Base-by-base conservation (phyloP, 2,113 vertebrate species). In the Hylia prasina region DNA sequence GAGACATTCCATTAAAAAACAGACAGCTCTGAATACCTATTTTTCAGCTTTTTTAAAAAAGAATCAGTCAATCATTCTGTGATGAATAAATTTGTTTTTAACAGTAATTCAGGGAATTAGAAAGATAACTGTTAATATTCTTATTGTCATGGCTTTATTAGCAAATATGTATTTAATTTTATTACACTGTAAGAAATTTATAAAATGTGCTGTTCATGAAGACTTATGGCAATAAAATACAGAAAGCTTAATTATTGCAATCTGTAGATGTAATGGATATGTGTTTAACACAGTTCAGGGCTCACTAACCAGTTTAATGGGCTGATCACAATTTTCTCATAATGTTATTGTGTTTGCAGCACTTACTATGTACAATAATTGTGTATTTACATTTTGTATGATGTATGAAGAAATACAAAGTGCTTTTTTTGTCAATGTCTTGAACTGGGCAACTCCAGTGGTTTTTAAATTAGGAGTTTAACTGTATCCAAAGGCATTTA, bases 271-370 rank as follows among this genome's bases (percentile, higher is more conserved):
- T 61, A 82, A 65, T 83, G 31, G 5, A n/a, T 76, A 27, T 89
- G 39, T 96, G 78, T 95, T 94, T 94, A 94, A 94, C 78, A 61
- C n/a, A 96, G 57, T 95, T 88, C 93, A 93, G 93, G 96, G 93
- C 87, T 96, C 93, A 92, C 87, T 97, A 84, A 94, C 89, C 78
- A 87, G 71, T 94, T 96, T 97, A 96, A 94, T 96, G 72, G 77
- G 35, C 47, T 65, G 87, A 71, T 93, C 42, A 82, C 87, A 96
- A 89, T 95, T 93, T 48, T 96, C 58, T 91, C 13, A 19, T 42
- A 78, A 81, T 75, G 35, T 87, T 84, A 39, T 2, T 82, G 30
- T 91, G 28, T 91, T 94, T 84, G 37, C 42, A 85, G 61, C 51
- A 45, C 44, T 86, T 87, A 64, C 1, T 22, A 37, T 31, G 13